Evolutionary conservation across 2,888 invertebrate genomes (phyloP).

Genomic region (Gandaritis pyraliata): DNA sequence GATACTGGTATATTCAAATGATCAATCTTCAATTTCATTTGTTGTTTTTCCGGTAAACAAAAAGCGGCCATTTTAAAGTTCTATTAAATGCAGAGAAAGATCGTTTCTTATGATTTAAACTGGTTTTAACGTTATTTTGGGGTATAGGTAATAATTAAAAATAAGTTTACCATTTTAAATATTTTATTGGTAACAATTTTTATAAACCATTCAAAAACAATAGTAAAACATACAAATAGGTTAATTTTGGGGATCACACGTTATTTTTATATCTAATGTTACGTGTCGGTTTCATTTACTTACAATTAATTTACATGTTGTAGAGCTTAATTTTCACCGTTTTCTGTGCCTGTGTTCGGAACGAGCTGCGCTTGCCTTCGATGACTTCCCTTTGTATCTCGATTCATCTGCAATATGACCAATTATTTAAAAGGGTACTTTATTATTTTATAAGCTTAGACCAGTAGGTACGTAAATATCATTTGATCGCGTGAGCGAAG

Average conservation of each 20-base stretch:
- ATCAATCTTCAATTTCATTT: too few species aligned
- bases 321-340: conserved; percentile 52
- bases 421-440: background rate
- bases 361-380: conserved; percentile 67
- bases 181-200: conserved; percentile 28
- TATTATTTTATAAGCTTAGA: background rate
- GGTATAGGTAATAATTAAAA: background rate
- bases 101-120: too few species aligned
- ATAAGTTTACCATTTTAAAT: conserved; percentile 8
- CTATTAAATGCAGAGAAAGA: too few species aligned
- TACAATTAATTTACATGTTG: conserved; percentile 21
- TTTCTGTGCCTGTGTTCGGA: conserved; percentile 76
- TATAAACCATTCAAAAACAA: conserved; percentile 37
- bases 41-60: too few species aligned
- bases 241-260: conserved; percentile 8
- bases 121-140: too few species aligned
- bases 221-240: conserved; percentile 17
- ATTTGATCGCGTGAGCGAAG: too few species aligned
- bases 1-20: too few species aligned
- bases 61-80: too few species aligned
- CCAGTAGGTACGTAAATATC: too few species aligned
- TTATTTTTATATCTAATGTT: conserved; percentile 2
- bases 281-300: conserved; percentile 15
- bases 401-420: conserved; percentile 62
- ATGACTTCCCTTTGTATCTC: conserved; percentile 70